A percentile compares a stretch with the other conserved stretches of the same genome.
Evolutionary conservation across 2,113 vertebrate species (phyloP).

Genomic region (Patagioenas fasciata): DNA sequence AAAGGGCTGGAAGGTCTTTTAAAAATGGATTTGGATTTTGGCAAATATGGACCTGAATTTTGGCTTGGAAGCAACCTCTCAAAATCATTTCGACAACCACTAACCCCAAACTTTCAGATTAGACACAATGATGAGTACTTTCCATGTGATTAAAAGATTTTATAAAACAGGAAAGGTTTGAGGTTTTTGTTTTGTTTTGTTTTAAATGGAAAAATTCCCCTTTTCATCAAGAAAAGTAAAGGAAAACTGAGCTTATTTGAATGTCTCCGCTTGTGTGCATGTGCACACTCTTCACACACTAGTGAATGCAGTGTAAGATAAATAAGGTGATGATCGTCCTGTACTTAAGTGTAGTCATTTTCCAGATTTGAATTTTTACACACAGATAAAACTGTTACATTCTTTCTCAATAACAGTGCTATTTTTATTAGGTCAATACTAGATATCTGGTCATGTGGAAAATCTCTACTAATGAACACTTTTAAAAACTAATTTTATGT

Average conservation of each 20-base stretch:
- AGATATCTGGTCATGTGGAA: conserved; percentile 15
- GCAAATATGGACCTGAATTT: not conserved
- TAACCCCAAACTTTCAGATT: not conserved
- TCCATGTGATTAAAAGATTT: not conserved
- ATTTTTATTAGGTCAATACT: conserved; percentile 50
- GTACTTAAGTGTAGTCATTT: not conserved
- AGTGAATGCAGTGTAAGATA: not conserved
- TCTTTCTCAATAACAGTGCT: conserved; percentile 16
- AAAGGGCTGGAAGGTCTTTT: not conserved
- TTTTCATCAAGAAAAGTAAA: not conserved
- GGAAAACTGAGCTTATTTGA: not conserved
- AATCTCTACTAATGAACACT: not conserved
- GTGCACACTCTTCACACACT: not conserved
- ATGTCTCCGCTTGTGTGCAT: not conserved
- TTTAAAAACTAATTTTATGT: conserved; percentile 48
- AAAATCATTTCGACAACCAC: not conserved
- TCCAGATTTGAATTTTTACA: conserved; percentile 36
- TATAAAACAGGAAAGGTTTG: not conserved
- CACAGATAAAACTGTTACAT: not conserved
- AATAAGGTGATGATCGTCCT: not conserved
- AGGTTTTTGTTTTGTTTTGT: not conserved
- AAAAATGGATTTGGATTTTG: not conserved
- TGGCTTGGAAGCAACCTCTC: not conserved
- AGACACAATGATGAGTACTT: not conserved
- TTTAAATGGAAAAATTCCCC: not conserved